Evolutionary conservation across 2,888 invertebrate species (phyloP).

Genomic region (Drosophila greeni): DNA sequence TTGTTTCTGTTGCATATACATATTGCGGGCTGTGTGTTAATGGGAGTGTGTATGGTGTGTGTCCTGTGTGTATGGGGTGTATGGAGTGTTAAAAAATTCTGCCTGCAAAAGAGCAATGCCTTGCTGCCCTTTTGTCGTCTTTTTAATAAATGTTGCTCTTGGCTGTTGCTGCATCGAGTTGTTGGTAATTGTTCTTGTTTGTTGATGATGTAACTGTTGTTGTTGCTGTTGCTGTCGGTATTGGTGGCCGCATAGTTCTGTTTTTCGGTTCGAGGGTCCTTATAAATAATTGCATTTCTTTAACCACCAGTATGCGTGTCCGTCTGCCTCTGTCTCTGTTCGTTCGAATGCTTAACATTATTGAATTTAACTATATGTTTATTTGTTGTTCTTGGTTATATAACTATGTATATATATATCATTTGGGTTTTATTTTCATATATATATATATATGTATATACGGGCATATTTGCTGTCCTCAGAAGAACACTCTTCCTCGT

Average conservation of each 20-base stretch:
- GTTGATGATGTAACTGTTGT: constrained; percentile 22
- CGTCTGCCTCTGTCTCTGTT: constrained; percentile 29
- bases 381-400: constrained; percentile 73
- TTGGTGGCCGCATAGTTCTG: constrained; percentile 42
- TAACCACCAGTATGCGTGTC: constrained; percentile 24
- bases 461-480: constrained; percentile 35
- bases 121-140: constrained; percentile 52
- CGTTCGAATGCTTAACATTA: constrained; percentile 62
- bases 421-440: constrained; percentile 32
- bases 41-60: constrained; percentile 21
- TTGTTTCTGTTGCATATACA: constrained; percentile 37
- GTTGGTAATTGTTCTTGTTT: constrained; percentile 14
- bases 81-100: constrained; percentile 51
- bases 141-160: constrained; percentile 37
- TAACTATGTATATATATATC: constrained; percentile 58
- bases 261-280: constrained; percentile 54
- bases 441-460: constrained; percentile 34
- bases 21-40: constrained; percentile 21
- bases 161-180: constrained; percentile 20
- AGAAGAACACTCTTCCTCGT: constrained; percentile 4
- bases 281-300: constrained; percentile 62
- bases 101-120: constrained; percentile 44
- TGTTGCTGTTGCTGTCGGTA: constrained; percentile 5
- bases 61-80: constrained; percentile 1
- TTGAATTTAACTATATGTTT: constrained; percentile 73